phyloP scores from a whole-genome alignment of 2,113 vertebrate genomes.

The Sorex araneus region DNA sequence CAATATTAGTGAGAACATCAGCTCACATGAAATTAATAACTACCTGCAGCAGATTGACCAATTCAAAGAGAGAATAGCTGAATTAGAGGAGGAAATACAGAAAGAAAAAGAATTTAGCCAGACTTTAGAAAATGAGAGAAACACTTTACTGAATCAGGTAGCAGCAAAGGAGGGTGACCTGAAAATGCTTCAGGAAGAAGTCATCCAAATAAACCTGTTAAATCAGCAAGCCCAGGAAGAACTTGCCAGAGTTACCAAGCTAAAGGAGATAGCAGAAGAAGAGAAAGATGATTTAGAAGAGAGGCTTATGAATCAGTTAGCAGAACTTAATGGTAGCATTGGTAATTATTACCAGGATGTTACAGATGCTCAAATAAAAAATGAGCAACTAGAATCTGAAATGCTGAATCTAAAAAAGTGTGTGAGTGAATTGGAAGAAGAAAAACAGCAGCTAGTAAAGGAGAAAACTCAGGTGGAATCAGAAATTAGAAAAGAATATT shows the following conservation, averaged over 20 bases:
- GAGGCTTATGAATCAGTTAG: constrained; percentile 97
- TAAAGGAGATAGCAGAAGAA: constrained; percentile 88
- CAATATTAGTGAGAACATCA: constrained; percentile 53
- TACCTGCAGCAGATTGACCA: constrained; percentile 82
- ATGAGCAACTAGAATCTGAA: constrained; percentile 90
- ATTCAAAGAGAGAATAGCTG: constrained; percentile 81
- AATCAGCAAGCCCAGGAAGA: constrained; percentile 88
- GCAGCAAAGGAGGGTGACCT: constrained; percentile 81
- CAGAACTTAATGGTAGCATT: constrained; percentile 98
- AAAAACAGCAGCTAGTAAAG: constrained; percentile 93
- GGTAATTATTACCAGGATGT: constrained; percentile 97
- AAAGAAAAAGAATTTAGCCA: constrained; percentile 81
- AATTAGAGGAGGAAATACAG: constrained; percentile 83
- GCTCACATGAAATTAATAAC: constrained; percentile 60
- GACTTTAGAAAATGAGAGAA: constrained; percentile 85
- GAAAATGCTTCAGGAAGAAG: constrained; percentile 81
- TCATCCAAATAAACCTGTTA: constrained; percentile 76
- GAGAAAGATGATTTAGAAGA: constrained; percentile 99
- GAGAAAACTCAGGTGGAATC: constrained; percentile 90
- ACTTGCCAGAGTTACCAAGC: constrained; percentile 88
- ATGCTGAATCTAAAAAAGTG: constrained; percentile 89
- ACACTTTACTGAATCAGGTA: constrained; percentile 83
- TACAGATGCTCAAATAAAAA: constrained; percentile 90
- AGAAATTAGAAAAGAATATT: constrained; percentile 92
- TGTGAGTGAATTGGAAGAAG: constrained; percentile 93